Evolutionary conservation across 1,140 invertebrate species (phyloP).

Genomic region (Centruroides vittatus): DNA sequence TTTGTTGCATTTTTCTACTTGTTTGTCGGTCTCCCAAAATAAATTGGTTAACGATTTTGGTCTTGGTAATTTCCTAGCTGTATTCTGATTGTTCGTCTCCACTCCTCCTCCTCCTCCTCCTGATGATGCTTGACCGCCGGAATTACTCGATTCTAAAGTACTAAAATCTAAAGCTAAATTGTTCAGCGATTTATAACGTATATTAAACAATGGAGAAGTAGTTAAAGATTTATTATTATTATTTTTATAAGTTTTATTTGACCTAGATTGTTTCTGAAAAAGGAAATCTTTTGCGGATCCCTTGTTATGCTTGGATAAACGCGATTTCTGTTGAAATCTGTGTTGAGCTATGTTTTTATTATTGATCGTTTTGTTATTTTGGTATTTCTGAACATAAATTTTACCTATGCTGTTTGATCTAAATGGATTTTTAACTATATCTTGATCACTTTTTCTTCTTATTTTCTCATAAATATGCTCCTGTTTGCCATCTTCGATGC

Average conservation of each 20-base stretch:
- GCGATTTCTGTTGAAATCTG: background rate
- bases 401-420: background rate
- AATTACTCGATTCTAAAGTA: constrained; percentile 72
- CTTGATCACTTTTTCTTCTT: background rate
- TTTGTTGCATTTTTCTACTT: background rate
- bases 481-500: background rate
- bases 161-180: constrained; percentile 51
- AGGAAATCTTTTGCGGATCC: too few species aligned
- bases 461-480: constrained; percentile 18
- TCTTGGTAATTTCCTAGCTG: constrained; percentile 21
- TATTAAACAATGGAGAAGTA: constrained; percentile 62
- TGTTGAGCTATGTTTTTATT: background rate
- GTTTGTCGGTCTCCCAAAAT: constrained; percentile 46
- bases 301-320: background rate
- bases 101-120: constrained; percentile 28
- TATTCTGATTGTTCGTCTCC: background rate
- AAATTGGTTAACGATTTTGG: constrained; percentile 71
- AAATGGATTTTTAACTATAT: background rate
- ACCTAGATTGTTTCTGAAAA: too few species aligned
- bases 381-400: background rate
- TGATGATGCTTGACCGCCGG: constrained; percentile 66
- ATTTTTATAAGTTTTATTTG: background rate
- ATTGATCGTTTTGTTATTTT: background rate
- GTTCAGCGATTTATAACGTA: constrained; percentile 63
- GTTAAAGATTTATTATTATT: constrained; percentile 24